These are phyloP conservation scores for Volucella inanis DNA, from an alignment of 2,888 invertebrate species.

Conservation along the genomic window DNA sequence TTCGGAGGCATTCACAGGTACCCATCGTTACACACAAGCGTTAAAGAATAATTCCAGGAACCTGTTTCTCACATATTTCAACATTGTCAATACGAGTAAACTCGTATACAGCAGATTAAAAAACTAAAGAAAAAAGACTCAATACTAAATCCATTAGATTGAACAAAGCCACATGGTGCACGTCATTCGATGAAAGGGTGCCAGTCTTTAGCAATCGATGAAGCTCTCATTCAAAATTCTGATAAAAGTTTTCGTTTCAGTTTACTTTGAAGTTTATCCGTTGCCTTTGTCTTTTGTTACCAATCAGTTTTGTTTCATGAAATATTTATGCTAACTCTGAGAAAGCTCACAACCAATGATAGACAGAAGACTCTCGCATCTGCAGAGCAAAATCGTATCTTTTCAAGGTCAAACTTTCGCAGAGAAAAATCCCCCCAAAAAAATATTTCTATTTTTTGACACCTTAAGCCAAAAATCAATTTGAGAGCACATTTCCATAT, in stretches of 20 bases:
- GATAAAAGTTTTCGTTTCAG: constrained; percentile 29
- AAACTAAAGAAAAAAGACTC: constrained; percentile 6
- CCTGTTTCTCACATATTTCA: constrained; percentile 23
- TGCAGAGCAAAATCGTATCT: background rate
- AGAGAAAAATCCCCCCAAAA: background rate
- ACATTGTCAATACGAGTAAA: background rate
- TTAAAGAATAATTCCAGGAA: constrained; percentile 1
- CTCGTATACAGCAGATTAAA: constrained; percentile 6
- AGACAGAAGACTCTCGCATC: constrained; percentile 25
- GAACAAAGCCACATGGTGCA: constrained; percentile 3
- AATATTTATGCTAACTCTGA: constrained; percentile 42
- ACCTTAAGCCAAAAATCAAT: constrained; percentile 25
- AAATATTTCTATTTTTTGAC: constrained; percentile 4
- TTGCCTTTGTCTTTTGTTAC: background rate
- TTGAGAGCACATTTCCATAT: constrained; percentile 50
- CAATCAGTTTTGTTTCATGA: background rate
- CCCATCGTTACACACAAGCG: no score
- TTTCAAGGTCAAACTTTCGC: constrained; percentile 35
- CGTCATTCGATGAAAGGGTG: constrained; percentile 23
- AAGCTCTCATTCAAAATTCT: constrained; percentile 26
- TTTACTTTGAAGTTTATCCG: constrained; percentile 48
- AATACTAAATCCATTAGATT: constrained; percentile 27
- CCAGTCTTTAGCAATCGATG: constrained; percentile 26
- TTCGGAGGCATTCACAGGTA: constrained; percentile 29
- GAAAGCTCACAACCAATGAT: background rate